Conservation (phyloP, 2,113 vertebrate genomes). For the Myotis yumanensis region DNA sequence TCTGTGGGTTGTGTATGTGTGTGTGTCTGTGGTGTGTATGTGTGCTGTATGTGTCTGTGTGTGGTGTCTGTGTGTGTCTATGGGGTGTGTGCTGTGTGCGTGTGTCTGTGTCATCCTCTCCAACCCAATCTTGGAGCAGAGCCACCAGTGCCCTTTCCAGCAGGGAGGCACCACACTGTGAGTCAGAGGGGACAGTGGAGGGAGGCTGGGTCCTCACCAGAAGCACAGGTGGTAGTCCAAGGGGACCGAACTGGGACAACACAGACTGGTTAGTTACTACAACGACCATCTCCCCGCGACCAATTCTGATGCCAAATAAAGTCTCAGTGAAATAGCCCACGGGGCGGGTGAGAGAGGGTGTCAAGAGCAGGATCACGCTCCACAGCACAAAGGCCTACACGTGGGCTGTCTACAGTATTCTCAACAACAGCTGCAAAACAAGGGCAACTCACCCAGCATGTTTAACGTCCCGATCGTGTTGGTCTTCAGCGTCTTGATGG, state of each 20-base stretch:
- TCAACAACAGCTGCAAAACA: not conserved
- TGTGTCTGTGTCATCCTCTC: no score
- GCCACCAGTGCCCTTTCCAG: rapidly evolving
- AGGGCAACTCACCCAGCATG: constrained; percentile 94
- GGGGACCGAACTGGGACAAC: not conserved
- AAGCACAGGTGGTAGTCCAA: not conserved
- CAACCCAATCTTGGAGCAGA: not conserved
- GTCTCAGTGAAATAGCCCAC: not conserved
- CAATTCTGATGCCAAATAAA: not conserved
- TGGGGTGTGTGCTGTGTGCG: not conserved
- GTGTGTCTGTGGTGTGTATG: not conserved
- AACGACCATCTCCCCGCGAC: not conserved
- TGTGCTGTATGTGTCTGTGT: not conserved
- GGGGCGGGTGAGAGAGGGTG: not conserved
- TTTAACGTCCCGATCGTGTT: constrained; percentile 98
- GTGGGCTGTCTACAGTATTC: not conserved
- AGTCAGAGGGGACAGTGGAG: not conserved
- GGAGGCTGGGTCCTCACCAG: not conserved
- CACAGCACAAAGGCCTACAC: not conserved
- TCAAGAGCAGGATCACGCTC: not conserved
- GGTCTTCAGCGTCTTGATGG: constrained; percentile 98
- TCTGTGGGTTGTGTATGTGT: not conserved
- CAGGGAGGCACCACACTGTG: rapidly evolving
- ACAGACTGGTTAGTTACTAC: not conserved
- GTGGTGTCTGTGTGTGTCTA: not conserved